Conservation (phyloP, 2,113 vertebrate species). For the Halichoerus grypus region DNA sequence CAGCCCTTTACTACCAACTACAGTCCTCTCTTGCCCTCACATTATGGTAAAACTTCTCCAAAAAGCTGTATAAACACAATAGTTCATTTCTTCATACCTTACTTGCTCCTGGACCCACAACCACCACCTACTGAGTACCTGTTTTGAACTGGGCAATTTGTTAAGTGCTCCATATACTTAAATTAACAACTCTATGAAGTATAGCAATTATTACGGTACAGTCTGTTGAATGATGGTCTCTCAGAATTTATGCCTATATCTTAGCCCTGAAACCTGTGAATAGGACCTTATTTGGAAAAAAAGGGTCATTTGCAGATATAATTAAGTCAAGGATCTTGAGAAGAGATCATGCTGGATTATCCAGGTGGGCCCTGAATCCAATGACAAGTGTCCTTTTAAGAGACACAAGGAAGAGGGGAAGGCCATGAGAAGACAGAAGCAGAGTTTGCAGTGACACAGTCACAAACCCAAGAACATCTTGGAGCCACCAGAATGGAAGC, state of each 20-base stretch:
- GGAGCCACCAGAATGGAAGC: background rate
- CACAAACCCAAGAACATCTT: background rate
- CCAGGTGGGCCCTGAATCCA: background rate
- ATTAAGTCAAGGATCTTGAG: background rate
- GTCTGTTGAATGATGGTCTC: background rate
- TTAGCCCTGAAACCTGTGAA: background rate
- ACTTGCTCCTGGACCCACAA: background rate
- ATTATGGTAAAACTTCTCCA: background rate
- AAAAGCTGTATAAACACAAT: background rate
- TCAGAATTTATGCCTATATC: background rate
- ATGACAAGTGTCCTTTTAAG: background rate
- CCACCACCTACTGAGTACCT: background rate
- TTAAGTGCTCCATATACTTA: background rate
- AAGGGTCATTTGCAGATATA: background rate
- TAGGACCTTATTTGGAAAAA: background rate
- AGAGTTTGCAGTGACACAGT: background rate
- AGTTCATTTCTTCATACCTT: background rate
- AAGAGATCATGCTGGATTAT: background rate
- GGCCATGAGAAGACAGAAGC: background rate
- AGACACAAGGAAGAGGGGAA: background rate
- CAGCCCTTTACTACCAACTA: background rate
- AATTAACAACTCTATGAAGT: background rate
- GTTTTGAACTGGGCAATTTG: background rate
- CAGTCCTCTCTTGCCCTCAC: background rate
- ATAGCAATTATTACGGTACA: background rate